Base-by-base conservation (phyloP, 2,797 vertebrate species). In the Chloroceryle amazona region DNA sequence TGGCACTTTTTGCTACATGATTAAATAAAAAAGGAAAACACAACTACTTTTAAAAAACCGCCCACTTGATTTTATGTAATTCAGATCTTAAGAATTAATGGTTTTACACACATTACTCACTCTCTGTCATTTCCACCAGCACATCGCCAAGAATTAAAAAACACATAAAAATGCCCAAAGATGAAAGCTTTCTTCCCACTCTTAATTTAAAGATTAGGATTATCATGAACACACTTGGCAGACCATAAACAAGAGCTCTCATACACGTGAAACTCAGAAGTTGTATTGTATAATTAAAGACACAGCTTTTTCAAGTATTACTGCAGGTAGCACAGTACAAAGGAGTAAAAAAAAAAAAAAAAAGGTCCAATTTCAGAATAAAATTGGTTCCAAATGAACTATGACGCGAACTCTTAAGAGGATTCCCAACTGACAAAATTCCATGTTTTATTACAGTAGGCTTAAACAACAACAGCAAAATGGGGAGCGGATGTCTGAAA, bases 341-440 rank as follows among this genome's bases (percentile, higher is more conserved):
- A 66, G 21, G 47, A 22, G 21, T 22, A 22, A 46, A 46, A 22
- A 11, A 22, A 46, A 22, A 75, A 20, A 13, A 62, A 58, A 54
- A 85, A 63, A 10, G 33, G 39, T n/a, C 46, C 61, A 91, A 74
- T 4, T 86, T 61, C 90, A 81, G 35, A 60, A 23, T 47, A 63
- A 80, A 78, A 67, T 73, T 67, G 41, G 29, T 93, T 89, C 39
- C 67, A 87, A 95, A 83, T 51, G 39, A 93, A 73, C 71, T 86
- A 52, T 44, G 41, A 66, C 16, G n/a, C 15, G 31, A 83, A 63
- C 29, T 62, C 25, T 55, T 55, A 86, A 91, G 12, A 81, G 13
- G 18, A 37, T 39, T 86, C 31, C 42, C 0, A 82, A 47, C 20
- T 82, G 39, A 86, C 79, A 90, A 28, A 46, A 63, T 84, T 72